phyloP scores from a whole-genome alignment of 2,888 invertebrate species.

The Nomada hirtipes region DNA sequence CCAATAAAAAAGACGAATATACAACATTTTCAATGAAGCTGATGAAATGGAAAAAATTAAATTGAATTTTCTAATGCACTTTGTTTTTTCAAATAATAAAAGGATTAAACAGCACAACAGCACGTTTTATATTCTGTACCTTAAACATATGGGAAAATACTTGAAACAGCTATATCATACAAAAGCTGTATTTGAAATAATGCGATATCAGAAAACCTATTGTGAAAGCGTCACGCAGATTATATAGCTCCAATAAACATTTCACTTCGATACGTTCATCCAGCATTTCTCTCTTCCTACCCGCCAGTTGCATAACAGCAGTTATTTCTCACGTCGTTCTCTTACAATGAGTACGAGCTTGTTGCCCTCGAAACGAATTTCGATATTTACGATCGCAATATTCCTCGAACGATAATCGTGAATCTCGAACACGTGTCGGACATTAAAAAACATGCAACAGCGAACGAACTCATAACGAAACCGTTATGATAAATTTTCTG shows the following conservation, averaged over 20 bases:
- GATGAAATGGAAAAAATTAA: too few species aligned
- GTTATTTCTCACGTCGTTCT: slow-evolving; percentile 15
- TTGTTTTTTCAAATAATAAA: too few species aligned
- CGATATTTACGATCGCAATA: slow-evolving; percentile 10
- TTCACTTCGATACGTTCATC: not conserved
- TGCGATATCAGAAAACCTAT: not conserved
- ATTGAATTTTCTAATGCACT: too few species aligned
- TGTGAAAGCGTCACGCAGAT: not conserved
- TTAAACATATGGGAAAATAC: too few species aligned
- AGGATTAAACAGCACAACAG: too few species aligned
- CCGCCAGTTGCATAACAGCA: not conserved
- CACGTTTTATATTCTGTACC: too few species aligned
- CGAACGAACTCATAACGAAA: not conserved
- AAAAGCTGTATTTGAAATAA: not conserved
- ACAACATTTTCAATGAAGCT: too few species aligned
- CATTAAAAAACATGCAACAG: not conserved
- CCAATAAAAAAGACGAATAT: too few species aligned
- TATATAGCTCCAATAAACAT: not conserved
- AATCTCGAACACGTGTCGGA: not conserved
- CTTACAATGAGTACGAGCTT: not conserved
- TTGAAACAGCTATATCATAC: too few species aligned
- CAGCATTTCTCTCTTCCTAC: not conserved
- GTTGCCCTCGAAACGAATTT: slow-evolving; percentile 8
- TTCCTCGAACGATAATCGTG: slow-evolving; percentile 14
- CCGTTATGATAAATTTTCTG: not conserved